Evolutionary conservation across 2,888 invertebrate genomes (phyloP).

Genomic region (Limenitis camilla): DNA sequence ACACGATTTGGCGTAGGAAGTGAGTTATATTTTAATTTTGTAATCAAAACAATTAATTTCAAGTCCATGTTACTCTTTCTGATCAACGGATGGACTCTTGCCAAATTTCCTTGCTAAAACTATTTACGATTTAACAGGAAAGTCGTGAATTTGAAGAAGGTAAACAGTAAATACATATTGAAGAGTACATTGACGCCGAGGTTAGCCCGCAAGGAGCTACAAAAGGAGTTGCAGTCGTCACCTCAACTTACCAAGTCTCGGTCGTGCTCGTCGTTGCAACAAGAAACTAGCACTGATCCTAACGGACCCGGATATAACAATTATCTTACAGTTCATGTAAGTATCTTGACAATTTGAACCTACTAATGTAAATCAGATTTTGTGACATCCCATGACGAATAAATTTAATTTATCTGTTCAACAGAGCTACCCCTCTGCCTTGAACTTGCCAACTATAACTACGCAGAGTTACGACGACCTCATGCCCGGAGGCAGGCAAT

Average conservation of each 20-base stretch:
- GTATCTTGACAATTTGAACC: conserved; percentile 31
- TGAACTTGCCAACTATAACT: conserved; percentile 80
- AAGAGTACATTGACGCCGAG: conserved; percentile 88
- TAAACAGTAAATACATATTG: conserved; percentile 87
- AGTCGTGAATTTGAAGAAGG: conserved; percentile 81
- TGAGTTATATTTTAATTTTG: conserved; percentile 53
- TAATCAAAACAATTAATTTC: not conserved
- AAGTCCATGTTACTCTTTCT: not conserved
- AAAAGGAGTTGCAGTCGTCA: conserved; percentile 75
- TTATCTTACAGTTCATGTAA: conserved; percentile 84
- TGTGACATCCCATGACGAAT: not conserved
- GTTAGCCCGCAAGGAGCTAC: conserved; percentile 80
- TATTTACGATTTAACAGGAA: no score
- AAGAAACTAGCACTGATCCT: conserved; percentile 70
- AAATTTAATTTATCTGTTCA: not conserved
- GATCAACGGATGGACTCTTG: no score
- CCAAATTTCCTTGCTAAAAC: no score
- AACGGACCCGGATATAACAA: conserved; percentile 78
- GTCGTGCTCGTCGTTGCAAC: conserved; percentile 82
- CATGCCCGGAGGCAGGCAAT: conserved; percentile 36
- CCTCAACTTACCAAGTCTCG: conserved; percentile 79
- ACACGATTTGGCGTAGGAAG: conserved; percentile 90
- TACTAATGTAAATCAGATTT: not conserved
- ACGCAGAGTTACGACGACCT: conserved; percentile 80
- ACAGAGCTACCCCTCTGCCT: conserved; percentile 78